Conservation (phyloP, 2,113 vertebrate species). For the Gadus macrocephalus region DNA sequence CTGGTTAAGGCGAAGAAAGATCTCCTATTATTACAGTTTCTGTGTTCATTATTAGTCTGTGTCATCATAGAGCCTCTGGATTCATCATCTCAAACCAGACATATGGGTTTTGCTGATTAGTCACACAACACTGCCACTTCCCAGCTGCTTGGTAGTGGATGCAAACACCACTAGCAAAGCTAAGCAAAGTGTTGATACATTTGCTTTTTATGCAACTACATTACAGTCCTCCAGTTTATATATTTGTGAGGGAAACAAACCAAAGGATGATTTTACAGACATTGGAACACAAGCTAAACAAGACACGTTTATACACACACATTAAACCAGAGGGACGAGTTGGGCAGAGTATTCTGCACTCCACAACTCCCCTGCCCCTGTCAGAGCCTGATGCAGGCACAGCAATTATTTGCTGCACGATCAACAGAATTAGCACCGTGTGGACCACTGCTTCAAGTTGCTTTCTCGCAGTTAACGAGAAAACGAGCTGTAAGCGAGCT, state of each 20-base stretch:
- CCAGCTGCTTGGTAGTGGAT: no score
- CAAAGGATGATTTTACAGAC: background rate
- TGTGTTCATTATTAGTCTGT: no score
- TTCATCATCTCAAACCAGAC: no score
- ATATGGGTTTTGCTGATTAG: no score
- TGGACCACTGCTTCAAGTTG: conserved; percentile 27
- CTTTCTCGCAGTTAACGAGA: background rate
- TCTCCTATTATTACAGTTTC: no score
- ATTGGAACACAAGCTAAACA: conserved; percentile 5
- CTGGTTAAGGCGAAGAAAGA: no score
- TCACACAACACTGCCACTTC: no score
- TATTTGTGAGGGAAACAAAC: background rate
- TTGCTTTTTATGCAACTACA: no score
- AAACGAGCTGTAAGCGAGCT: conserved; percentile 6
- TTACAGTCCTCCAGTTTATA: background rate
- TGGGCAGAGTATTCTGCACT: conserved; percentile 35
- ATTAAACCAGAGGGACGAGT: background rate
- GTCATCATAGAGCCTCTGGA: no score
- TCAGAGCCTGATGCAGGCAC: conserved; percentile 33
- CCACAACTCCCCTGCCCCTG: conserved; percentile 31
- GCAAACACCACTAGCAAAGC: no score
- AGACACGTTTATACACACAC: conserved; percentile 8
- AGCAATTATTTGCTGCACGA: conserved; percentile 56
- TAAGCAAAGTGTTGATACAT: no score
- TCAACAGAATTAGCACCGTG: conserved; percentile 36